Percentiles rank a stretch among this genome's conserved stretches.
Conservation (phyloP, 1,140 invertebrate genomes). For the Rhizoglyphus robini region DNA sequence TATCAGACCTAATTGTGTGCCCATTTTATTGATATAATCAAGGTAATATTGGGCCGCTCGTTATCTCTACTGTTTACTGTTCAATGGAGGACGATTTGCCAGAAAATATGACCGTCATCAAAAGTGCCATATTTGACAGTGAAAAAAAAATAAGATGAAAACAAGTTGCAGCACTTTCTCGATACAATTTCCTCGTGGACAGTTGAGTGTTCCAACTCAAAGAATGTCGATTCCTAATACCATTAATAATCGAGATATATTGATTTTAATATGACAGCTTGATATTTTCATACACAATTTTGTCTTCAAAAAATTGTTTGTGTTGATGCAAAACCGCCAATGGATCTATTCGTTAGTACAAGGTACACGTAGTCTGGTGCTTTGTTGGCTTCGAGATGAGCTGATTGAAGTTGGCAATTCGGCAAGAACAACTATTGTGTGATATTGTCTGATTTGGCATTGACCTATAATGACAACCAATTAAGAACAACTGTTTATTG, state of each 20-base stretch:
- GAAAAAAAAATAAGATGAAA: background rate
- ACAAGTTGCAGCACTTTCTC: background rate
- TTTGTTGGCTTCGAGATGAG: conserved; percentile 48
- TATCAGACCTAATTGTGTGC: background rate
- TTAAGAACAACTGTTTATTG: background rate
- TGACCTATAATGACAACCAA: background rate
- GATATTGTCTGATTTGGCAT: conserved; percentile 66
- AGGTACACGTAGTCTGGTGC: no score
- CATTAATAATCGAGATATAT: no score
- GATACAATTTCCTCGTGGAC: background rate
- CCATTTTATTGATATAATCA: background rate
- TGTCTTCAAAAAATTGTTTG: conserved; percentile 69
- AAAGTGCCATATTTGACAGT: background rate
- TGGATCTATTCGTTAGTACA: conserved; percentile 33
- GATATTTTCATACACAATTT: conserved; percentile 62
- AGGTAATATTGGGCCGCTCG: background rate
- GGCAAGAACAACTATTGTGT: conserved; percentile 62
- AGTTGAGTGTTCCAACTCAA: background rate
- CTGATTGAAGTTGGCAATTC: conserved; percentile 61
- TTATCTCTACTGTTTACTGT: background rate
- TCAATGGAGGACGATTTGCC: background rate
- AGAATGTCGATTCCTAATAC: no score
- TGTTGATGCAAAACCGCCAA: conserved; percentile 43
- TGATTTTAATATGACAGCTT: no score
- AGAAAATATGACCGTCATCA: background rate